A percentile compares a stretch with the other conserved stretches of the same genome.
Evolutionary conservation across 2,113 vertebrate genomes (phyloP).

Genomic region (Prunella fulvescens): DNA sequence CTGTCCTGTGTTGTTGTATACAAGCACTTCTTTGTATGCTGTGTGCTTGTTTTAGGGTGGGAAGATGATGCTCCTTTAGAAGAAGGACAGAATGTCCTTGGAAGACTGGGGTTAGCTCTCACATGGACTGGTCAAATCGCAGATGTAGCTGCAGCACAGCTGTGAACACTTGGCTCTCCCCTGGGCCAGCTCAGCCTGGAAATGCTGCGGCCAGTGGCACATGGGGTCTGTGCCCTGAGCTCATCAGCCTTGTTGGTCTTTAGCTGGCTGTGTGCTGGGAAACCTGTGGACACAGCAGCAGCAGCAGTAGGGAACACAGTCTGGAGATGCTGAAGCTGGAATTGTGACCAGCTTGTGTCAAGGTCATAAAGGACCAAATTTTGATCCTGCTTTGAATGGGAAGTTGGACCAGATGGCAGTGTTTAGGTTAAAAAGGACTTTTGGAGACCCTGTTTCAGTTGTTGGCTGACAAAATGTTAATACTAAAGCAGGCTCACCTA

Average conservation of each 20-base stretch:
- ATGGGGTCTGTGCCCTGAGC: neutral
- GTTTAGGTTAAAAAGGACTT: neutral
- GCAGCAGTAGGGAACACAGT: neutral
- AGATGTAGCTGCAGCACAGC: neutral
- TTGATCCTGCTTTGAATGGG: neutral
- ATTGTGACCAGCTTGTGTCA: neutral
- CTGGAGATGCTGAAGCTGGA: neutral
- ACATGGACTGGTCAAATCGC: accelerated
- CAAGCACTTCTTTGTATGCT: neutral
- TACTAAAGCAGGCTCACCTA: neutral
- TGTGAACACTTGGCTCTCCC: accelerated
- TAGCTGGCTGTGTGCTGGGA: neutral
- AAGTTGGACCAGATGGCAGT: neutral
- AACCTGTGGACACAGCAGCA: neutral
- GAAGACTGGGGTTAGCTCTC: neutral
- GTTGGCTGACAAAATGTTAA: neutral
- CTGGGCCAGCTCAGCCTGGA: neutral
- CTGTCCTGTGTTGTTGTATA: neutral
- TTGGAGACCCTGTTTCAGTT: neutral
- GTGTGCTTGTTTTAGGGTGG: neutral
- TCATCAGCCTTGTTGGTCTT: neutral
- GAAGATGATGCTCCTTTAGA: neutral
- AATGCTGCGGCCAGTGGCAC: neutral
- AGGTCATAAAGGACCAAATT: neutral
- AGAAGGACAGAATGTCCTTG: neutral